Conservation (phyloP, 2,797 vertebrate species). For the Dipus sagitta region DNA sequence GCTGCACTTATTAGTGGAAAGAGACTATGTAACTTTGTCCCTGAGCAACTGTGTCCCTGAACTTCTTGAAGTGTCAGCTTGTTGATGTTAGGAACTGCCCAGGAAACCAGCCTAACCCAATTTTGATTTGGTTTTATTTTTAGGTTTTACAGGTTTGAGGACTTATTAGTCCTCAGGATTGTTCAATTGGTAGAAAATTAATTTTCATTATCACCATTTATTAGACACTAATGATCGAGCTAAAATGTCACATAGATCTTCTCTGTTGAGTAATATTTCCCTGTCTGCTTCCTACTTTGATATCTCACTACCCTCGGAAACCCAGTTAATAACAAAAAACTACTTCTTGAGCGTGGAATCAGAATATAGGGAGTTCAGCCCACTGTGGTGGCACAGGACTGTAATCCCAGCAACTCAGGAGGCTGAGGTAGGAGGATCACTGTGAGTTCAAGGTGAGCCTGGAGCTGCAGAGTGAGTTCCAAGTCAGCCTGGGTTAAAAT, state of each 20-base stretch:
- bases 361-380: conserved; percentile 50
- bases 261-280: conserved; percentile 51
- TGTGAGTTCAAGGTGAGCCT: too few relatives aligned
- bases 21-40: conserved; percentile 59
- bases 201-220: conserved; percentile 37
- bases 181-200: conserved; percentile 55
- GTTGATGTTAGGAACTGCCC: neutral
- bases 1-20: conserved; percentile 63
- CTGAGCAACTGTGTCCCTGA: conserved; percentile 48
- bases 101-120: neutral
- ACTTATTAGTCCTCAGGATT: conserved; percentile 25
- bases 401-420: too few relatives aligned
- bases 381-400: too few relatives aligned
- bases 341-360: conserved; percentile 52
- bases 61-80: conserved; percentile 8
- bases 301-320: conserved; percentile 61
- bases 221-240: neutral
- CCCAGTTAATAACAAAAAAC: conserved; percentile 67
- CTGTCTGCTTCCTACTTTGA: conserved; percentile 44
- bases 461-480: too few relatives aligned
- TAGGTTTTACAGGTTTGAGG: conserved; percentile 33
- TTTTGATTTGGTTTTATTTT: conserved; percentile 59
- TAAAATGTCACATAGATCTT: conserved; percentile 47
- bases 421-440: too few relatives aligned
- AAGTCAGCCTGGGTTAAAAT: too few relatives aligned